Conservation (phyloP, 2,888 invertebrate species). For the Meliscaeva auricollis region DNA sequence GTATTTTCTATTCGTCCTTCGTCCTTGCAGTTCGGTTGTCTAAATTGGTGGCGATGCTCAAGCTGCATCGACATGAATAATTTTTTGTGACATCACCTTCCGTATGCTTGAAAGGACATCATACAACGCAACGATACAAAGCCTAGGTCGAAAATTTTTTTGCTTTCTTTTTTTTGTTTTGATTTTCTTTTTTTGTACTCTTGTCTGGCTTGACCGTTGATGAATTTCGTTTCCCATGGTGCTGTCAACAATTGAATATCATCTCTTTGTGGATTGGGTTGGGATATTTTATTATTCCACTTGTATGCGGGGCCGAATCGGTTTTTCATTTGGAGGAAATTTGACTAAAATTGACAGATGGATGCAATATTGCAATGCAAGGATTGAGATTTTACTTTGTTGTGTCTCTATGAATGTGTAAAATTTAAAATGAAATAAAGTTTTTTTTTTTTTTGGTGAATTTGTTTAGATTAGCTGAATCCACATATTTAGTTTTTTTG, state of each 20-base stretch:
- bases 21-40: constrained; percentile 51
- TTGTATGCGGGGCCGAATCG: neutral
- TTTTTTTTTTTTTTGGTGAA: no score
- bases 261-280: constrained; percentile 3
- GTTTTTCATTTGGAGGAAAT: neutral
- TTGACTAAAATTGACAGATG: neutral
- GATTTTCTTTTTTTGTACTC: neutral
- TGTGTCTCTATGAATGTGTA: no score
- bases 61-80: constrained; percentile 58
- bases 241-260: constrained; percentile 65
- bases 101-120: neutral
- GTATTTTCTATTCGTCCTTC: neutral
- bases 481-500: no score
- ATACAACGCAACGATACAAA: neutral
- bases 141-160: neutral
- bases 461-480: no score
- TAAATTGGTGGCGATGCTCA: constrained; percentile 48
- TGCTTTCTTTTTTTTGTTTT: neutral
- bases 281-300: constrained; percentile 40
- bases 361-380: no score
- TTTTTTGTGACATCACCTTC: constrained; percentile 29
- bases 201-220: constrained; percentile 40
- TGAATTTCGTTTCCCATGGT: constrained; percentile 64
- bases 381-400: no score
- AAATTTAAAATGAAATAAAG: no score